These are phyloP conservation scores for Drosophila grimshawi DNA, from an alignment of 1,140 invertebrate genomes.

Conservation along the genomic window DNA sequence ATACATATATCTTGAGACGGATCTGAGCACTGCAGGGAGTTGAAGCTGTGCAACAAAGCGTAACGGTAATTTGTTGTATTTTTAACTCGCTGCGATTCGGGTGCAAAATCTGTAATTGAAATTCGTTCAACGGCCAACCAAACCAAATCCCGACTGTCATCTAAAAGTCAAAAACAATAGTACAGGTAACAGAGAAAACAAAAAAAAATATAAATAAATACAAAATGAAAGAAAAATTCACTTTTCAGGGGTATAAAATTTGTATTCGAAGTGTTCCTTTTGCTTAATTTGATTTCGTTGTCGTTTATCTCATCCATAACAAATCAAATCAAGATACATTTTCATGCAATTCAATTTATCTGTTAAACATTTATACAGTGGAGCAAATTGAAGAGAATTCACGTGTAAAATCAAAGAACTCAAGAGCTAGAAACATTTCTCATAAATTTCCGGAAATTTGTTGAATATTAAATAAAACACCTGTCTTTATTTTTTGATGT, in stretches of 20 bases:
- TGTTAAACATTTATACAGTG: conserved; percentile 57
- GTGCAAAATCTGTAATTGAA: conserved; percentile 79
- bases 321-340: conserved; percentile 75
- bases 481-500: too few relatives aligned
- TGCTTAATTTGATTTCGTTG: conserved; percentile 39
- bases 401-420: neutral
- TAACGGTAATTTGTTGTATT: conserved; percentile 30
- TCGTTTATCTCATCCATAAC: conserved; percentile 47
- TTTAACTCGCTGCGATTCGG: conserved; percentile 22
- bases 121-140: conserved; percentile 42
- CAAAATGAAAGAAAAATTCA: conserved; percentile 14
- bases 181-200: conserved; percentile 57
- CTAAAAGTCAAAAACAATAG: conserved; percentile 64
- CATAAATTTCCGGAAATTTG: too few relatives aligned
- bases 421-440: too few relatives aligned
- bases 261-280: conserved; percentile 2
- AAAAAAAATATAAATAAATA: conserved; percentile 2
- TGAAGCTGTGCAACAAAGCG: conserved; percentile 1
- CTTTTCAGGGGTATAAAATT: conserved; percentile 18
- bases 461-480: too few relatives aligned
- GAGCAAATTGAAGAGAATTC: neutral
- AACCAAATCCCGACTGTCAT: conserved; percentile 41
- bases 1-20: neutral
- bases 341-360: conserved; percentile 68
- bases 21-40: conserved; percentile 1